A percentile compares a stretch with the other conserved stretches of the same genome.
Evolutionary conservation across 2,888 invertebrate genomes (phyloP).

Genomic region (Acholoe squamosa): DNA sequence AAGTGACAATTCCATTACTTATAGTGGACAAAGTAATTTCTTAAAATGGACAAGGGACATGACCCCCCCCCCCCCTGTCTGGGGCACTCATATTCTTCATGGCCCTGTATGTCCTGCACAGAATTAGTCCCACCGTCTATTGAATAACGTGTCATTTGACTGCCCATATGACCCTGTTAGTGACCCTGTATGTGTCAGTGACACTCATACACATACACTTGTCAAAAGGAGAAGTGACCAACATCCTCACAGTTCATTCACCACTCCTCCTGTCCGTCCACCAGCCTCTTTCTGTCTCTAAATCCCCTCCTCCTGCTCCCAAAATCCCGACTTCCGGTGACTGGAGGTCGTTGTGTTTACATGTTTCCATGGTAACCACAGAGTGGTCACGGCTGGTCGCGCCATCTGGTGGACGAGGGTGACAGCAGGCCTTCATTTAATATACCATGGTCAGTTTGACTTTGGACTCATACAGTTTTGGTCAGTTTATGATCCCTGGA

Average conservation of each 20-base stretch:
- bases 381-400: constrained; percentile 33
- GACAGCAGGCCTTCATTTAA: neutral
- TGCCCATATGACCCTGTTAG: no score
- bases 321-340: neutral
- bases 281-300: no score
- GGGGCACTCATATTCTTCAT: no score
- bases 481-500: neutral
- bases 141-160: no score
- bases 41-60: no score
- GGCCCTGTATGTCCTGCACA: no score
- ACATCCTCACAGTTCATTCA: neutral
- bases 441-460: neutral
- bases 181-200: no score
- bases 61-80: no score
- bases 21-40: no score
- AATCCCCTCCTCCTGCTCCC: neutral
- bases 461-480: neutral
- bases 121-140: no score
- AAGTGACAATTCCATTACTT: no score
- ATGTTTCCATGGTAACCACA: neutral
- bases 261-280: neutral
- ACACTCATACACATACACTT: no score
- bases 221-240: neutral
- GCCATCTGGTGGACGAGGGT: neutral
- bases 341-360: constrained; percentile 1